Evolutionary conservation across 1,140 invertebrate genomes (phyloP).

Genomic region (Cotesia chilonis): DNA sequence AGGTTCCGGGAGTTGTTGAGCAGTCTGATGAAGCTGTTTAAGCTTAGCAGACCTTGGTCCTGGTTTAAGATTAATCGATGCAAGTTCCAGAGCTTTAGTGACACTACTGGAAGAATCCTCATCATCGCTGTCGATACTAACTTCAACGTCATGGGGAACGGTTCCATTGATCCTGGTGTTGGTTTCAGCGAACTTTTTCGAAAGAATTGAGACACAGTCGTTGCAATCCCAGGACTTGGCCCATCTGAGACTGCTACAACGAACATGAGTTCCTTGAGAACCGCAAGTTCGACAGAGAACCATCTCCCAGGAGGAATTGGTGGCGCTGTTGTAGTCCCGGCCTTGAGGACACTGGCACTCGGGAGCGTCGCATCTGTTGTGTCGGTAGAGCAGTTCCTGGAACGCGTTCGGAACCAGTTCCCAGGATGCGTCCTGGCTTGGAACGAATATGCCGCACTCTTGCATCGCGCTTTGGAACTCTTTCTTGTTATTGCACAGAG

Average conservation of each 20-base stretch:
- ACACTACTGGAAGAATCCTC: not conserved
- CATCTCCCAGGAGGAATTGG: constrained; percentile 67
- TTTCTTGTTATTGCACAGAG: constrained; percentile 73
- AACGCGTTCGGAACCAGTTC: constrained; percentile 74
- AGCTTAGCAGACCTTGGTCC: constrained; percentile 58
- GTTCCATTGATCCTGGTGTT: too few relatives aligned
- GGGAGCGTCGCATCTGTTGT: constrained; percentile 69
- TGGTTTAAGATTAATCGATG: constrained; percentile 44
- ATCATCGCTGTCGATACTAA: constrained; percentile 1
- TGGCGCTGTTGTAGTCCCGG: constrained; percentile 60
- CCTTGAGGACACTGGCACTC: constrained; percentile 70
- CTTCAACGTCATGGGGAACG: too few relatives aligned
- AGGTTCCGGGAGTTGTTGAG: not conserved
- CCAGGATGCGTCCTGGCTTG: constrained; percentile 76
- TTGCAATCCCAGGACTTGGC: constrained; percentile 56
- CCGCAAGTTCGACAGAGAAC: constrained; percentile 69
- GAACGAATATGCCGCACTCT: constrained; percentile 72
- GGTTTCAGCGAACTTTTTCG: not conserved
- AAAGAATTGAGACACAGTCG: constrained; percentile 55
- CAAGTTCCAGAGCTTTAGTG: not conserved
- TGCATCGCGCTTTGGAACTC: constrained; percentile 71
- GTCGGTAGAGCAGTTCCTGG: constrained; percentile 69
- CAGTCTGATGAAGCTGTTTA: constrained; percentile 39
- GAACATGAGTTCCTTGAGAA: constrained; percentile 68
- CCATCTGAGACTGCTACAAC: constrained; percentile 62